Base-by-base conservation (phyloP, 2,113 vertebrate species). In the Pelmatolapia mariae region DNA sequence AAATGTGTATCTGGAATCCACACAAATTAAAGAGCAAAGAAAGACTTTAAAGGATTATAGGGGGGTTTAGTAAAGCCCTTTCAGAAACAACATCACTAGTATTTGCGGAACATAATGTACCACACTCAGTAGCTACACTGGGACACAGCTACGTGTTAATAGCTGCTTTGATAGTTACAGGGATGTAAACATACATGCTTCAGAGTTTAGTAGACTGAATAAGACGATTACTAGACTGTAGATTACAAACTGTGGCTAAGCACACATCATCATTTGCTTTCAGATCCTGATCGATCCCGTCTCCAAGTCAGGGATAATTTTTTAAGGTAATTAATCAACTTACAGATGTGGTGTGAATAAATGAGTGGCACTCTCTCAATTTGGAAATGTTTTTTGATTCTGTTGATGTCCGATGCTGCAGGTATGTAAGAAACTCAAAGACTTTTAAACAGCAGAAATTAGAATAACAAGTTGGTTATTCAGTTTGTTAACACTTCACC, bases 1-100 rank as follows among this genome's bases (percentile, higher is more conserved):
- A n/a, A 66, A 66, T 47, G 54, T 76, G 50, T 78, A 24, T 81
- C 66, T 59, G 82, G 86, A 45, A 79, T 52, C 56, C 22, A n/a
- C 8, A 84, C n/a, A 29, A 89, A 43, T 56, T 33, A 76, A 89
- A 79, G 19, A 6, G 11, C 26, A 36, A 76, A 80, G 22, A 83
- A 81, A 31, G 36, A 80, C 5, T 36, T 22, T 43, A 18, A 54
- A 43, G 82, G 16, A 80, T 26, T 29, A 90, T 56, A 90, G 54
- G 66, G 82, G 86, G n/a, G 45, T 59, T 38, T 15, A 16, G 38
- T 4, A n/a, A 79, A 78, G 43, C 10, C 4, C 43, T 76, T 50
- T 78, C 9, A 45, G 22, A 73, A 45, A 45, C 71, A 78, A 18
- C 71, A 78, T 50, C 26, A 12, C 18, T 29, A 8, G 40, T 47